These are phyloP conservation scores for Chrysopilus asiliformis DNA, from an alignment of 2,888 invertebrate genomes.

Conservation along the genomic window DNA sequence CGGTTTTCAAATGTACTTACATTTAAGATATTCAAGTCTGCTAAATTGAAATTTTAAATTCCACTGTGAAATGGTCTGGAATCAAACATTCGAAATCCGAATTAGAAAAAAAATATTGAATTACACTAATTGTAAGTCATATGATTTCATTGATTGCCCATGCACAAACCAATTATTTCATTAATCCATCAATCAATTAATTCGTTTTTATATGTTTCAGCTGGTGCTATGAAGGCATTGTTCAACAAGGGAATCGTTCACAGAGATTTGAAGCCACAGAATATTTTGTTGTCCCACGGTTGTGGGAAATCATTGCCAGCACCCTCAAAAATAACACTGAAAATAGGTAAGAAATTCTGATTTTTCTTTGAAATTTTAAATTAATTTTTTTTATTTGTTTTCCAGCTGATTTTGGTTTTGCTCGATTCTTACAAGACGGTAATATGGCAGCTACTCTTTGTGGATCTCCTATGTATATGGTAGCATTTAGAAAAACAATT, in stretches of 20 bases:
- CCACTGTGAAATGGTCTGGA: too few species aligned
- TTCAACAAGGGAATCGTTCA: constrained; percentile 97
- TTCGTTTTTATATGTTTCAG: constrained; percentile 41
- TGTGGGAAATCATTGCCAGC: constrained; percentile 40
- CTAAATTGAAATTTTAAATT: too few species aligned
- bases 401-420: constrained; percentile 97
- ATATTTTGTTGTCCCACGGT: constrained; percentile 83
- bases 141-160: too few species aligned
- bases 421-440: constrained; percentile 94
- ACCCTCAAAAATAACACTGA: constrained; percentile 75
- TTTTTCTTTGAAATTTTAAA: constrained; percentile 2
- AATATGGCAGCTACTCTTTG: constrained; percentile 99
- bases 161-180: too few species aligned
- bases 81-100: too few species aligned
- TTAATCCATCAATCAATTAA: too few species aligned
- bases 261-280: constrained; percentile 98
- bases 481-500: constrained; percentile 28
- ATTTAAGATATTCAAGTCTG: too few species aligned
- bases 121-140: too few species aligned
- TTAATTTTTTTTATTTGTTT: constrained; percentile 14
- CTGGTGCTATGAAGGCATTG: constrained; percentile 94
- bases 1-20: too few species aligned
- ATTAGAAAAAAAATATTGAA: too few species aligned
- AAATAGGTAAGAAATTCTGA: constrained; percentile 59
- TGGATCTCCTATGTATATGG: constrained; percentile 99